Percentiles rank a stretch among this genome's conserved stretches.
Evolutionary conservation across 1,140 invertebrate genomes (phyloP).

Genomic region (Lepidurus couesii): DNA sequence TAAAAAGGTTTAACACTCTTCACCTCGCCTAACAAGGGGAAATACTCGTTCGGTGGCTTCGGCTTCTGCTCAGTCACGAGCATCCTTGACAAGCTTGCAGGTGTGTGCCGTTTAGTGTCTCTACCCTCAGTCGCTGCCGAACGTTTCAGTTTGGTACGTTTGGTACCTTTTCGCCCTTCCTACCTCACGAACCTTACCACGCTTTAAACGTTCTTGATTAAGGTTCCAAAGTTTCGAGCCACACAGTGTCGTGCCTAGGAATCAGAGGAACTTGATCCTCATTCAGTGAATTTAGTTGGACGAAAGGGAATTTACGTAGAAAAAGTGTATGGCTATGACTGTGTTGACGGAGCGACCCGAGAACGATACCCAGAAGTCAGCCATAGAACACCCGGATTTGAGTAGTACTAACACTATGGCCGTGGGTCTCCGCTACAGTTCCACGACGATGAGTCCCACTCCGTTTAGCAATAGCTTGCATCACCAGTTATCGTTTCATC

Average conservation of each 20-base stretch:
- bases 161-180: not conserved
- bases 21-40: not conserved
- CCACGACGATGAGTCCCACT: not conserved
- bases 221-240: not conserved
- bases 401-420: not conserved
- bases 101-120: not conserved
- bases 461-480: constrained; percentile 1
- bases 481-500: not conserved
- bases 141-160: not conserved
- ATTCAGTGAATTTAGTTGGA: too few relatives aligned
- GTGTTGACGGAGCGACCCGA: not conserved
- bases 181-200: not conserved
- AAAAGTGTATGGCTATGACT: constrained; percentile 12
- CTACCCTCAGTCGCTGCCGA: not conserved
- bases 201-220: not conserved
- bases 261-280: not conserved
- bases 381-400: not conserved
- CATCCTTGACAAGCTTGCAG: constrained; percentile 19
- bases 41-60: constrained; percentile 18
- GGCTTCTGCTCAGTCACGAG: constrained; percentile 13
- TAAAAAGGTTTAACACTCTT: not conserved
- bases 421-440: constrained; percentile 3
- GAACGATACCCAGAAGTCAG: not conserved
- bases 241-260: not conserved
- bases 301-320: not conserved